Base-by-base conservation (phyloP, 2,888 invertebrate species). In the Pteria penguin region DNA sequence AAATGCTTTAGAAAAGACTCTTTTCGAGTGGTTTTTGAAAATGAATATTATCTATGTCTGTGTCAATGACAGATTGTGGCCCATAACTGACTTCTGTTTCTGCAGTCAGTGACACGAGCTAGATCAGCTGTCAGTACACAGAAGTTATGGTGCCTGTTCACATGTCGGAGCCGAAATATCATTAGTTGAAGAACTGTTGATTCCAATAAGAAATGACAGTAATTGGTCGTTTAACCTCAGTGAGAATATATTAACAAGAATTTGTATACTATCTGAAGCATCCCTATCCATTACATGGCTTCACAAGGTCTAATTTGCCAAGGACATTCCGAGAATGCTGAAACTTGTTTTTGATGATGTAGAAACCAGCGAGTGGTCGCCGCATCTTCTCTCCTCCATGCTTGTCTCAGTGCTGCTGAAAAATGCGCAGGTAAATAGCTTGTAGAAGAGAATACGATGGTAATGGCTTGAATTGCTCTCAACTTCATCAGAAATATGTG, bases 131-230 rank as follows among this genome's bases (percentile, higher is more conserved):
- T 14, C 45, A 18, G 11, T 45, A 65, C 11, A 45, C 22, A 26
- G 65, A n/a, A 36, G 65, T 18, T 11, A 36, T 65, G 24, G 45
- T 65, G 65, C 32, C 65, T 36, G 65, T 27, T 36, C 65, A 33
- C 57, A 32, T 27, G 57, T 31, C 31, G 31, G 29, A 72, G 72
- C 57, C 72, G 65, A 58, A 72, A 58, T 65, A 72, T 72, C 65
- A 29, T 57, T 27, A 65, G 65, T 55, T 54, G 45, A 67, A 73
- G 57, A 63, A 61, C 57, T 67, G 67, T 58, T 36, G 52, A 61
- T 52, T 61, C 32, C 66, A 52, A 73, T 73, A 65, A 27, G 52
- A 60, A 73, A 73, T 73, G 73, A 73, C 73, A 73, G 73, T 73
- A 73, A 73, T 73, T 67, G 67, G 67, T 60, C 31, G 67, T 52